A percentile compares a stretch with the other conserved stretches of the same genome.
Evolutionary conservation across 1,140 invertebrate genomes (phyloP).

Genomic region (Coelopa frigida): DNA sequence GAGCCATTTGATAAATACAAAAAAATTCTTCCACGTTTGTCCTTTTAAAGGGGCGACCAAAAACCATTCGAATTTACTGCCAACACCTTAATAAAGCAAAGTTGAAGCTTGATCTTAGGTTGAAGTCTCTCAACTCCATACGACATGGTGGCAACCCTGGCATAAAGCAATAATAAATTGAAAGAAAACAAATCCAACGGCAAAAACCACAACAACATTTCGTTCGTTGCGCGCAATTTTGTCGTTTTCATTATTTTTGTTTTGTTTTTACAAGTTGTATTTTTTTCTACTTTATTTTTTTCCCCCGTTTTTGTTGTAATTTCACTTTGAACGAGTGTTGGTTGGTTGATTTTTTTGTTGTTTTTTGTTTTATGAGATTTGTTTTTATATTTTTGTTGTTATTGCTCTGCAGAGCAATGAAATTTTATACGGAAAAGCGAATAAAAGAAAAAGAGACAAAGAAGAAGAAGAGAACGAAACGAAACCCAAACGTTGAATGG

Average conservation of each 20-base stretch:
- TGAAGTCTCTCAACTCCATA: no score
- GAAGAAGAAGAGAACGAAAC: no score
- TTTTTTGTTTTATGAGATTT: constrained; percentile 8
- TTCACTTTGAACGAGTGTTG: not conserved
- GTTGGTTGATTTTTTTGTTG: not conserved
- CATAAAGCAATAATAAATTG: constrained; percentile 3
- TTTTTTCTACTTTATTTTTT: not conserved
- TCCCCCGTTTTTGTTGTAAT: not conserved
- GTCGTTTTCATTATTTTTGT: constrained; percentile 31
- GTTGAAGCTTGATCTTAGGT: no score
- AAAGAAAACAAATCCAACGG: constrained; percentile 12
- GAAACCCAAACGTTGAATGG: no score
- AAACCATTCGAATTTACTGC: no score
- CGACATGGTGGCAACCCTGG: no score
- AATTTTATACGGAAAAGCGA: no score
- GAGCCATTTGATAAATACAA: not conserved
- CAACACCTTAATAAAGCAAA: no score
- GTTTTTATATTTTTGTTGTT: not conserved
- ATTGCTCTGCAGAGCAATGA: not conserved
- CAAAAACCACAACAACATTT: not conserved
- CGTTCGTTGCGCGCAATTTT: constrained; percentile 17
- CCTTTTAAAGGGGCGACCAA: no score
- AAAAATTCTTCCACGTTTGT: not conserved
- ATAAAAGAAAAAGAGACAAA: no score
- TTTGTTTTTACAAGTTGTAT: constrained; percentile 11